These are phyloP conservation scores for Tiliacea aurago DNA, from an alignment of 2,888 invertebrate species.

Conservation along the genomic window DNA sequence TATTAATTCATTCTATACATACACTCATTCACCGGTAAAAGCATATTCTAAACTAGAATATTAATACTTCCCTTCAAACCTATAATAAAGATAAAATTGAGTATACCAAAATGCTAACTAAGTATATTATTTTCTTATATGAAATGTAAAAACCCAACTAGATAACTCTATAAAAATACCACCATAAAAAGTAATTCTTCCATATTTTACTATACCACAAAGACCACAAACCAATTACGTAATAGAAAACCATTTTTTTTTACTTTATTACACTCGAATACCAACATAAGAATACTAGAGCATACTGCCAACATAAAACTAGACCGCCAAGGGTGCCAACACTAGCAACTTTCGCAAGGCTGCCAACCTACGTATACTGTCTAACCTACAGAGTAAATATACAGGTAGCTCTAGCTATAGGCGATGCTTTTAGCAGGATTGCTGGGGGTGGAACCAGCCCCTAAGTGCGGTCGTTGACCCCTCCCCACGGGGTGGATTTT, in stretches of 20 bases:
- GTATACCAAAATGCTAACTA: not conserved
- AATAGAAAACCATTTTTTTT: slow-evolving; percentile 23
- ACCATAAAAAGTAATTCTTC: slow-evolving; percentile 4
- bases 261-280: slow-evolving; percentile 21
- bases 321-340: slow-evolving; percentile 18
- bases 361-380: slow-evolving; percentile 43
- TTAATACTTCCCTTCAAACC: not conserved
- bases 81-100: not conserved
- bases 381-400: slow-evolving; percentile 49
- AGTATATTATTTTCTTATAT: not conserved
- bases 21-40: not conserved
- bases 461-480: slow-evolving; percentile 64
- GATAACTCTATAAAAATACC: not conserved
- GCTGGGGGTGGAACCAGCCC: slow-evolving; percentile 66
- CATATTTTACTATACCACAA: slow-evolving; percentile 9
- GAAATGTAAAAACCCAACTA: not conserved
- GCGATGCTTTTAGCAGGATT: slow-evolving; percentile 83
- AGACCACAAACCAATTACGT: slow-evolving; percentile 27
- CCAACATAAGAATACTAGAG: slow-evolving; percentile 19
- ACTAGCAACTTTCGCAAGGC: slow-evolving; percentile 30
- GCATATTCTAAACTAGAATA: not conserved
- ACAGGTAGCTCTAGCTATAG: slow-evolving; percentile 64
- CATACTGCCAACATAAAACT: slow-evolving; percentile 28
- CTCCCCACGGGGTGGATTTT: slow-evolving; percentile 62
- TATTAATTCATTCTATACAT: not conserved